Base-by-base conservation (phyloP, 2,113 vertebrate species). In the Erpornis zantholeuca region DNA sequence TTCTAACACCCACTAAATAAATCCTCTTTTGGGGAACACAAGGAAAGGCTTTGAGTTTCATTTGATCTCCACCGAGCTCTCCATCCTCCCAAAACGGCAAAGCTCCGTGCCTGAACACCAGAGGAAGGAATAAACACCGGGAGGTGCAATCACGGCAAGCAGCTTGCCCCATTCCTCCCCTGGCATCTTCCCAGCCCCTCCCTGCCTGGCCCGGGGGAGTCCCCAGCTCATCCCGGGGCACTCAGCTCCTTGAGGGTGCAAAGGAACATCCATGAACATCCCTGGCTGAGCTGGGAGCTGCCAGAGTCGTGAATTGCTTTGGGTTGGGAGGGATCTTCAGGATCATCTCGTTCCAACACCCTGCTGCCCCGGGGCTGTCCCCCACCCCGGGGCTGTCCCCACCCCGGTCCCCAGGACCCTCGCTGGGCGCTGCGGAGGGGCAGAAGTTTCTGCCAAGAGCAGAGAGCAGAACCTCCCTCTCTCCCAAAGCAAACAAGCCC, bases 361-460 rank as follows among this genome's bases (percentile, higher is more conserved):
- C 5, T 13, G 50, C 59, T 64, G 59, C 29, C 35, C 76, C 40
- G 9, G 29, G 22, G 54, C 36, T 76, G 71, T 42, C 40, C 40
- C 40, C 40, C n/a, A n/a, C 76, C 60, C 61, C 59, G 9, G 4
- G 12, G 47, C 40, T 73, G 44, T 44, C 69, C 33, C 77, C 85
- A 42, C 2, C 22, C 25, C 28, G 17, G 66, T 79, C 40, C 59
- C 71, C 36, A 20, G 45, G 81, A n/a, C 14, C 42, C 2, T 2
- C 6, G 1, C 12, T 3, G 8, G 2, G 1, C 0, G 0, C 38
- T 3, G 9, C 4, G n/a, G 69, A 28, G 25, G 42, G 21, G 44
- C 72, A 59, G 63, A 25, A 36, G 17, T 3, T 65, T 28, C 64
- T 78, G 66, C 86, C 91, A 57, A 9, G 64, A 54, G 68, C 68